Evolutionary conservation across 1,140 invertebrate genomes (phyloP).

Genomic region (Centruroides sculpturatus): DNA sequence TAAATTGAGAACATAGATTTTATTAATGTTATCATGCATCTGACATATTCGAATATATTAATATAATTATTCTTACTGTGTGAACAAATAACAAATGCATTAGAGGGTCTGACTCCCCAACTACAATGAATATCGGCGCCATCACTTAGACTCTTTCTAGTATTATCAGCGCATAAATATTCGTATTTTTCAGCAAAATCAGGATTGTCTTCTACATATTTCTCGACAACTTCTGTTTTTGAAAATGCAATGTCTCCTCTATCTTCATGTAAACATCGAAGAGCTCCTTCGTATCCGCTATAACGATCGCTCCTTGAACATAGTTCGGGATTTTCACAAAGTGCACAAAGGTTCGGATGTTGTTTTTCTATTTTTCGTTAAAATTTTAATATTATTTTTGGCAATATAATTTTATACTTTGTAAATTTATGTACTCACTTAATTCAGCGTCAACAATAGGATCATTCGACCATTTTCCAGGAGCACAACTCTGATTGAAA

Average conservation of each 20-base stretch:
- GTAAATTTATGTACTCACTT: constrained; percentile 38
- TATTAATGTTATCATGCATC: too few relatives aligned
- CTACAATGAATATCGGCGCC: constrained; percentile 5
- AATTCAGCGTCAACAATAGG: constrained; percentile 45
- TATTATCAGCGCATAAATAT: constrained; percentile 66
- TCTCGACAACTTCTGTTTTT: constrained; percentile 58
- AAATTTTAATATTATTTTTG: too few relatives aligned
- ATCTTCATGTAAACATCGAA: constrained; percentile 60
- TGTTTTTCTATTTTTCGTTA: constrained; percentile 37
- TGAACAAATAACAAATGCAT: constrained; percentile 10
- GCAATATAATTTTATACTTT: too few relatives aligned
- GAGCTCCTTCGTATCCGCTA: constrained; percentile 66
- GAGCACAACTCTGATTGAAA: constrained; percentile 58
- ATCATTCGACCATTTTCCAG: constrained; percentile 62
- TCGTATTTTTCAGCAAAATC: constrained; percentile 35
- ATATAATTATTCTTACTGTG: background rate
- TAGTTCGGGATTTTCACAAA: constrained; percentile 51
- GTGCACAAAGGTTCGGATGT: constrained; percentile 52
- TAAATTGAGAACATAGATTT: too few relatives aligned
- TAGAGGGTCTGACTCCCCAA: constrained; percentile 15
- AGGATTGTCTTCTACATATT: constrained; percentile 37
- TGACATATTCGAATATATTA: too few relatives aligned
- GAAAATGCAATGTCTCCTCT: constrained; percentile 69
- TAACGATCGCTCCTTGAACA: constrained; percentile 61
- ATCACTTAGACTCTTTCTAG: constrained; percentile 28